A percentile compares a stretch with the other conserved stretches of the same genome.
These are phyloP conservation scores for Aphyosemion australe DNA, from an alignment of 2,113 vertebrate species.

Conservation along the genomic window DNA sequence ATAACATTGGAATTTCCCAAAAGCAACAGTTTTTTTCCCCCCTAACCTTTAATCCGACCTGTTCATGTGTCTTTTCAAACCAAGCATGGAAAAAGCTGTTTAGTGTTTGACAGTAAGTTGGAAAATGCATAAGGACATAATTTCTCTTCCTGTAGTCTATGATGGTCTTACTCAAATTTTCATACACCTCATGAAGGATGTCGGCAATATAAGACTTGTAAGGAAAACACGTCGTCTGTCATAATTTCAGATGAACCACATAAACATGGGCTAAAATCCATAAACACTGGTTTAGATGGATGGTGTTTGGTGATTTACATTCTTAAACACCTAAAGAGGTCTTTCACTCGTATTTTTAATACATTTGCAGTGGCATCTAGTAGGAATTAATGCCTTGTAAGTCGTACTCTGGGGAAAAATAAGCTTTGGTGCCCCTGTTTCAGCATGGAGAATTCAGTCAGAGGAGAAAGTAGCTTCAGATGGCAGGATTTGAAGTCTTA, in stretches of 20 bases:
- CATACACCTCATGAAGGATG: background rate
- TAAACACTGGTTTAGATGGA: background rate
- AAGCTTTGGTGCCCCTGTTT: too few species aligned
- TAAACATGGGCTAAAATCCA: background rate
- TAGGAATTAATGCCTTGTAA: too few species aligned
- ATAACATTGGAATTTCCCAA: conserved; percentile 29
- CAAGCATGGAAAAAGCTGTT: background rate
- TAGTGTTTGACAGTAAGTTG: background rate
- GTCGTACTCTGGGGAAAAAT: too few species aligned
- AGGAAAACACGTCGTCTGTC: background rate
- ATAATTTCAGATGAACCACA: background rate
- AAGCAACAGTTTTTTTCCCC: conserved; percentile 12
- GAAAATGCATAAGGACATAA: background rate
- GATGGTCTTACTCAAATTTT: background rate
- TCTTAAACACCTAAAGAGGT: background rate
- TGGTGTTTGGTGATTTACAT: background rate
- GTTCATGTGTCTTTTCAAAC: conserved; percentile 11
- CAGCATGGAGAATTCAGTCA: too few species aligned
- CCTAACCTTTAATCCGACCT: conserved; percentile 9
- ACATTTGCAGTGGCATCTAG: too few species aligned
- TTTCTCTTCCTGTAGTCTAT: background rate
- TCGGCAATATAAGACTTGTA: background rate
- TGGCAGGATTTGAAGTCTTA: too few species aligned
- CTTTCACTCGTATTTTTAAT: too few species aligned
- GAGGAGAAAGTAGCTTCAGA: too few species aligned